These are phyloP conservation scores for Hecatera dysodea DNA, from an alignment of 2,888 invertebrate species.

Conservation along the genomic window DNA sequence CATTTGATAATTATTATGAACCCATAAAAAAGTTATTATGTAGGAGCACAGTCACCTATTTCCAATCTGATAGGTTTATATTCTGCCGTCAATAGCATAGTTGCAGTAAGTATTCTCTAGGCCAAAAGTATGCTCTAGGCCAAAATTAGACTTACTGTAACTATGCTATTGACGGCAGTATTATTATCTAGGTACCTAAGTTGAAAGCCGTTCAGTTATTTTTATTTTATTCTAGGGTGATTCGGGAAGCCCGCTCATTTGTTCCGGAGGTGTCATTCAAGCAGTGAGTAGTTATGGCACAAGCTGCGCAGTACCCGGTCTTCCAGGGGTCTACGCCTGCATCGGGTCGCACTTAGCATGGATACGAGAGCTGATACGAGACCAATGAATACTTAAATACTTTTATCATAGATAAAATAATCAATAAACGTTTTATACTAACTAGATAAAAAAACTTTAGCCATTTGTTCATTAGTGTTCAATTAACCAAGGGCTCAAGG, in stretches of 20 bases:
- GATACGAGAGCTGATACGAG: constrained; percentile 73
- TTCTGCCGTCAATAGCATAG: too few species aligned
- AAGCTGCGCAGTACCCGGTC: constrained; percentile 79
- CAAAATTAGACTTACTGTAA: too few species aligned
- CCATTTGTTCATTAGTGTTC: too few species aligned
- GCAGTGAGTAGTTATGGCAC: constrained; percentile 86
- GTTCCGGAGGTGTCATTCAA: constrained; percentile 76
- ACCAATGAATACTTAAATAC: constrained; percentile 16
- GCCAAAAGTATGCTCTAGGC: too few species aligned
- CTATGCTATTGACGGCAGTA: too few species aligned
- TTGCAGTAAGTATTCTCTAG: too few species aligned
- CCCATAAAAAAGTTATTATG: too few species aligned
- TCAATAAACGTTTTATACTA: neutral
- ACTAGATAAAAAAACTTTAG: neutral
- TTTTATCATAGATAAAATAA: neutral
- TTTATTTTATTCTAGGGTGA: constrained; percentile 79
- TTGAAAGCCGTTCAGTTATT: neutral
- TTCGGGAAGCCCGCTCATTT: constrained; percentile 86
- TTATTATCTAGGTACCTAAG: neutral
- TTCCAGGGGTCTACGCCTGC: constrained; percentile 85
- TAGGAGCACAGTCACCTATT: too few species aligned
- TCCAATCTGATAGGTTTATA: too few species aligned
- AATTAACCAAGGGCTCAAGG: too few species aligned
- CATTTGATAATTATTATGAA: too few species aligned
- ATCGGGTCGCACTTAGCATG: constrained; percentile 81